Evolutionary conservation across 92 coral and sea anemone species (phyloP).

Genomic region (Phymanthus crucifer): DNA sequence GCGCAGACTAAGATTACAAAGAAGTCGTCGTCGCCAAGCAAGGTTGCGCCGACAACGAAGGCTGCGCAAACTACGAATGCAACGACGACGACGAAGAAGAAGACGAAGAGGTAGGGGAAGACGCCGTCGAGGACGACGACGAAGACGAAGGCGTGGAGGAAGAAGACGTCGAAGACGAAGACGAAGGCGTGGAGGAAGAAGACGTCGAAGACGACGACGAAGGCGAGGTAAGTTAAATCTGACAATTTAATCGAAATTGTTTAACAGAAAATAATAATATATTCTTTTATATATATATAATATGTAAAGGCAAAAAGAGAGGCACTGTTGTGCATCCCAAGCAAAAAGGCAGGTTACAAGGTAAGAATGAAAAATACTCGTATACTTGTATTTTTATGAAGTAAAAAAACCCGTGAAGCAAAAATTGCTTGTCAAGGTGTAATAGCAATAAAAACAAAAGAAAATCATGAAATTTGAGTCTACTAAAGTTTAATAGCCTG

Average conservation of each 20-base stretch:
- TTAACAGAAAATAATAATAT: neutral
- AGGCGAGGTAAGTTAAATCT: neutral
- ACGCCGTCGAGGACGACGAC: neutral
- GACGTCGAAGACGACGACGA: constrained; percentile 7
- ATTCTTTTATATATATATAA: neutral
- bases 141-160: constrained; percentile 3
- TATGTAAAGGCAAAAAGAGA: constrained; percentile 24
- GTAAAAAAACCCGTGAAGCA: no score
- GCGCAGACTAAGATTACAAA: neutral
- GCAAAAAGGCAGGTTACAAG: neutral
- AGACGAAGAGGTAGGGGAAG: neutral
- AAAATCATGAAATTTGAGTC: no score
- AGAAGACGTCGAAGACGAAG: constrained; percentile 10
- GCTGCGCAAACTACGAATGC: no score
- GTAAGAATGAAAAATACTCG: neutral
- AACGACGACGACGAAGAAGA: neutral
- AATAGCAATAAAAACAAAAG: no score
- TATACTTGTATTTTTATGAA: no score
- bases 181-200: constrained; percentile 9
- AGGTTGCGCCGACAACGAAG: neutral
- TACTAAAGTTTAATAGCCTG: no score
- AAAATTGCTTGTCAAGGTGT: no score
- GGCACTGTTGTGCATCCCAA: constrained; percentile 15
- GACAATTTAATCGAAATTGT: neutral
- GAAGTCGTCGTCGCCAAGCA: neutral